Evolutionary conservation across 2,113 vertebrate genomes (phyloP).

Genomic region (Albula goreensis): DNA sequence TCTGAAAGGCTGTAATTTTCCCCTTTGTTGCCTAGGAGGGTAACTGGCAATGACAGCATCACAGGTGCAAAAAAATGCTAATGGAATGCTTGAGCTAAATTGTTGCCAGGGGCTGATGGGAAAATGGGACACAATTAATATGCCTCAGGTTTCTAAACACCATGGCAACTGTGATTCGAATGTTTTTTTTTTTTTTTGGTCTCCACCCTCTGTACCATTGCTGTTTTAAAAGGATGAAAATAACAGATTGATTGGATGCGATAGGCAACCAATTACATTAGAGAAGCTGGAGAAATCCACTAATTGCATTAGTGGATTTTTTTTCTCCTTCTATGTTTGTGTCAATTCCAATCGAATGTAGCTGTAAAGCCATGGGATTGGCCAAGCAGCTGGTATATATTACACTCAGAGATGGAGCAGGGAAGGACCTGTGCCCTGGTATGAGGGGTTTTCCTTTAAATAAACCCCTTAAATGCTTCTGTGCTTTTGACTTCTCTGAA

Average conservation of each 20-base stretch:
- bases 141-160: constrained; percentile 22
- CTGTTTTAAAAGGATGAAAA: constrained; percentile 21
- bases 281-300: constrained; percentile 2
- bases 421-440: background rate
- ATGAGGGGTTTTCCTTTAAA: background rate
- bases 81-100: constrained; percentile 17
- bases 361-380: background rate
- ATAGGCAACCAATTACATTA: background rate
- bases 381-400: background rate
- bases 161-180: constrained; percentile 26
- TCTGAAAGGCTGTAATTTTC: constrained; percentile 17
- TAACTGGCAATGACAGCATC: constrained; percentile 1
- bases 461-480: background rate
- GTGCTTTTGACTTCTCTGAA: background rate
- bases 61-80: constrained; percentile 21
- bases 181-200: constrained; percentile 10
- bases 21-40: background rate
- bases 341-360: background rate
- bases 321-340: background rate
- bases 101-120: constrained; percentile 21
- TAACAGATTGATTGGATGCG: constrained; percentile 11
- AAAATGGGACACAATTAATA: constrained; percentile 26
- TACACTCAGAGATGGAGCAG: background rate
- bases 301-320: constrained; percentile 15
- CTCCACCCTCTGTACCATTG: background rate